Base-by-base conservation (phyloP, 1,140 invertebrate species). In the Drosophila kurseongensis region DNA sequence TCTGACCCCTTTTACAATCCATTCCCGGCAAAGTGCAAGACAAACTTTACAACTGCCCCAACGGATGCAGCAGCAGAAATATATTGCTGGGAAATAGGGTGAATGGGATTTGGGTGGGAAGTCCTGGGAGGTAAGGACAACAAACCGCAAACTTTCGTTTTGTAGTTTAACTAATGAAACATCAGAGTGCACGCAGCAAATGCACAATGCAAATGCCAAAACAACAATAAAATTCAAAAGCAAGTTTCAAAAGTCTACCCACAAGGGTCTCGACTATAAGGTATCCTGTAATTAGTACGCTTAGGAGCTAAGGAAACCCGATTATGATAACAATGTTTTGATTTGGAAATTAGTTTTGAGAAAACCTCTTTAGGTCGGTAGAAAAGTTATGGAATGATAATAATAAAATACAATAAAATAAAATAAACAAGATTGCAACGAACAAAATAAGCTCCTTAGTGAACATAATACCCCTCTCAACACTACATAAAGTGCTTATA, bases 131-230 rank as follows among this genome's bases (percentile, higher is more conserved):
- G 36, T 7, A 36, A 9, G 66, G 44, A 38, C 52, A 71, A 71
- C 52, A 77, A 76, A 77, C 75, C 74, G 14, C 63, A 78, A 78
- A 78, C 76, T 61, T 73, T 78, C 68, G 42, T 57, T 60, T 18
- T 38, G 50, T 50, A 65, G 55, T 45, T 48, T 29, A 78, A 78
- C 76, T 78, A 77, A 77, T 78, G 75, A 72, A 78, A 71, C 74
- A 78, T 71, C 73, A 51, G 52, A 57, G 48, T 42, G 35, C 36
- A 50, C 14, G 23, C 42, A 36, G 36, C 38, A 52, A 51, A 67
- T 65, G 45, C 45, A 14, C 18, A 38, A 60, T 63, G 74, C 65
- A 62, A 76, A 58, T 55, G 58, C 50, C 66, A 58, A 75, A 75
- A 65, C 41, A 71, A 71, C 36, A 45, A 60, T 29, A 1, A 44